Conservation (phyloP, 1,140 invertebrate species). For the Drosophila miranda region DNA sequence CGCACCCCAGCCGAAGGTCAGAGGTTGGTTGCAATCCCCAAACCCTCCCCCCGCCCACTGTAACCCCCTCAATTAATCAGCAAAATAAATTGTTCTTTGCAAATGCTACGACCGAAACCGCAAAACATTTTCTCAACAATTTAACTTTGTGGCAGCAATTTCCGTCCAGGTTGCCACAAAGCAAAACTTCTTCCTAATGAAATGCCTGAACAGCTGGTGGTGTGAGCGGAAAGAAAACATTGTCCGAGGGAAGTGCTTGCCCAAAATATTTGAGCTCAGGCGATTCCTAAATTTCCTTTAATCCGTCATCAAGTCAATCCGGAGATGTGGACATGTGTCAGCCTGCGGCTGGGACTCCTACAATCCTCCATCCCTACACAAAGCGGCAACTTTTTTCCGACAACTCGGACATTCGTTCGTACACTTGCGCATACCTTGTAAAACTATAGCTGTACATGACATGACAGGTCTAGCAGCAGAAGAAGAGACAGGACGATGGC, state of each 20-base stretch:
- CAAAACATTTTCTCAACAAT: constrained; percentile 33
- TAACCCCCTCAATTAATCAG: constrained; percentile 48
- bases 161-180: constrained; percentile 11
- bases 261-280: background rate
- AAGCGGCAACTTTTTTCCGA: background rate
- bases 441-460: no score
- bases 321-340: no score
- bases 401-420: constrained; percentile 10
- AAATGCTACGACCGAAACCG: constrained; percentile 12
- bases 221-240: constrained; percentile 1
- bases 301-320: no score
- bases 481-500: constrained; percentile 7
- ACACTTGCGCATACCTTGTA: background rate
- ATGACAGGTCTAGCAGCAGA: no score
- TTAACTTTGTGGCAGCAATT: constrained; percentile 16
- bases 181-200: constrained; percentile 35
- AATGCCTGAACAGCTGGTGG: constrained; percentile 17
- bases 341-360: no score
- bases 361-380: no score
- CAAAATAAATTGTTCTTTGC: constrained; percentile 42
- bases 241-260: constrained; percentile 8
- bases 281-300: no score
- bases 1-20: constrained; percentile 33
- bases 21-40: constrained; percentile 22
- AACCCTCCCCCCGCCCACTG: constrained; percentile 3